Percentiles rank a stretch among this genome's conserved stretches.
Conservation (phyloP, 2,888 invertebrate genomes). For the Syrphus vitripennis region DNA sequence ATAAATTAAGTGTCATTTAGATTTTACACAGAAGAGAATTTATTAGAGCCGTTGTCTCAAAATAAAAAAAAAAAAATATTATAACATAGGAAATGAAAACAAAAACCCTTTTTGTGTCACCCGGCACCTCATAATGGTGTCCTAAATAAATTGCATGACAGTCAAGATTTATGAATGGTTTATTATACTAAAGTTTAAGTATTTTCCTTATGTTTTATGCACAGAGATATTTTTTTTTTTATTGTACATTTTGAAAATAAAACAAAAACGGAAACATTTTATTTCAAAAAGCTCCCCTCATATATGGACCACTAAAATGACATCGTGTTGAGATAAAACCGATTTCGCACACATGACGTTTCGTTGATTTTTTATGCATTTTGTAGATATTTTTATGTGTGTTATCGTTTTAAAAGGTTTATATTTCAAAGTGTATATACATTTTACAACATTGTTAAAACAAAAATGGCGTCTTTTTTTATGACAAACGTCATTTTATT, state of each 20-base stretch:
- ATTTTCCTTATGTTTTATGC: conserved; percentile 33
- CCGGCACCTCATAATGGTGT: conserved; percentile 59
- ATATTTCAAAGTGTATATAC: not conserved
- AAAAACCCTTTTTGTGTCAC: conserved; percentile 27
- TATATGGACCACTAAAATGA: conserved; percentile 41
- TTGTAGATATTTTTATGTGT: conserved; percentile 52
- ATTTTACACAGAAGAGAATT: conserved; percentile 50
- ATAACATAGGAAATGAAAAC: not conserved
- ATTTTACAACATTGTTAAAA: conserved; percentile 3
- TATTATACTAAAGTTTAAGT: conserved; percentile 55
- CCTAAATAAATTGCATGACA: conserved; percentile 65
- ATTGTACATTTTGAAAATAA: not conserved
- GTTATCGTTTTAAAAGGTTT: conserved; percentile 14
- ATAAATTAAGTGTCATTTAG: conserved; percentile 61
- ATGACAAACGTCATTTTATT: conserved; percentile 57
- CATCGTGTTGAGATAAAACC: conserved; percentile 45
- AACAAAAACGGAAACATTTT: not conserved
- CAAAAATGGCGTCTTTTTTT: conserved; percentile 28
- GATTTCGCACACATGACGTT: conserved; percentile 12
- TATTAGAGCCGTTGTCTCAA: conserved; percentile 35
- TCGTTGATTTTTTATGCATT: conserved; percentile 37
- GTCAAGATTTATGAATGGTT: conserved; percentile 59
- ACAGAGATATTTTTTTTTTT: conserved; percentile 17
- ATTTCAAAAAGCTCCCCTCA: not conserved
- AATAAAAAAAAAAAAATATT: not conserved